A percentile compares a stretch with the other conserved stretches of the same genome.
phyloP scores from a whole-genome alignment of 2,113 vertebrate genomes.

The Paraplagusia blochii region DNA sequence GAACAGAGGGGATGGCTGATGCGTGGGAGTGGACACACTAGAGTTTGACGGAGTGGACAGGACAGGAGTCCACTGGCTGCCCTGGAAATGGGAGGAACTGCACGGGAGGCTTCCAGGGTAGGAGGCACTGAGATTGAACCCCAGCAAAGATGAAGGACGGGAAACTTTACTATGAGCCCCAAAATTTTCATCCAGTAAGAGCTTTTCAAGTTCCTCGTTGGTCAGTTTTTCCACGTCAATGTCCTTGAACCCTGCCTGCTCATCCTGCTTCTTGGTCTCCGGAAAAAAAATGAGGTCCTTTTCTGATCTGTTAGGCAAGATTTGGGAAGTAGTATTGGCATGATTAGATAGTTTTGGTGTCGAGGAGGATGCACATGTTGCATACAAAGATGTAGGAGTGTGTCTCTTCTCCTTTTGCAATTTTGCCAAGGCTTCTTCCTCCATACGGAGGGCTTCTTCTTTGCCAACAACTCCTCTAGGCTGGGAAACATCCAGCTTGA shows the following conservation, averaged over 20 bases:
- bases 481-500: slow-evolving; percentile 80
- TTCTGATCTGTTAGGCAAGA: slow-evolving; percentile 76
- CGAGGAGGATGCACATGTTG: slow-evolving; percentile 28
- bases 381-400: slow-evolving; percentile 57
- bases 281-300: slow-evolving; percentile 96
- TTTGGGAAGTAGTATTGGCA: slow-evolving; percentile 59
- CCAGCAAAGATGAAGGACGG: slow-evolving; percentile 72
- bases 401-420: slow-evolving; percentile 83
- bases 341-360: slow-evolving; percentile 43
- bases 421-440: slow-evolving; percentile 92
- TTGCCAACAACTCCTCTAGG: slow-evolving; percentile 87
- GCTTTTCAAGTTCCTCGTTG: slow-evolving; percentile 89
- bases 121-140: slow-evolving; percentile 82
- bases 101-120: slow-evolving; percentile 82
- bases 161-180: slow-evolving; percentile 75
- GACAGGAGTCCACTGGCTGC: slow-evolving; percentile 81
- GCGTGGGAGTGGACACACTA: slow-evolving; percentile 67
- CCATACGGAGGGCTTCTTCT: slow-evolving; percentile 98
- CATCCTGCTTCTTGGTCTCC: slow-evolving; percentile 79
- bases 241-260: slow-evolving; percentile 78
- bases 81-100: slow-evolving; percentile 72
- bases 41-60: slow-evolving; percentile 76
- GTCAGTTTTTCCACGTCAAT: slow-evolving; percentile 91
- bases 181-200: slow-evolving; percentile 90
- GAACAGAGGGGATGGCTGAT: slow-evolving; percentile 75